Conservation (phyloP, 2,888 invertebrate species). For the Unio delphinus region DNA sequence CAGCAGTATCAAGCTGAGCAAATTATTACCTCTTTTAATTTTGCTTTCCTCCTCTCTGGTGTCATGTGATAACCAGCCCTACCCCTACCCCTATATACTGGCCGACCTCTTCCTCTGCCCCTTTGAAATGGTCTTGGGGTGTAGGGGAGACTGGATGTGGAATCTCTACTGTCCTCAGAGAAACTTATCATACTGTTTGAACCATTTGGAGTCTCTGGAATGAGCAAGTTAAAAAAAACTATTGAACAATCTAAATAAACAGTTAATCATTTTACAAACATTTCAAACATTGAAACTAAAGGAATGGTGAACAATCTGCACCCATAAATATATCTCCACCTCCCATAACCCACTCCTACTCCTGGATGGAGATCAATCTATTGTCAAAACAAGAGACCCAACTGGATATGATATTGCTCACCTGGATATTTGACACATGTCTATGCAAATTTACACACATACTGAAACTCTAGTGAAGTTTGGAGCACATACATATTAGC, state of each 20-base stretch:
- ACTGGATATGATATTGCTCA: too few relatives aligned
- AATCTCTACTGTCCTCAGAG: constrained; percentile 64
- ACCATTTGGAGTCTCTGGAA: constrained; percentile 32
- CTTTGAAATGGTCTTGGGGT: constrained; percentile 19
- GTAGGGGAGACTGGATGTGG: constrained; percentile 48
- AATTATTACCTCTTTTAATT: constrained; percentile 40
- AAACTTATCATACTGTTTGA: constrained; percentile 64
- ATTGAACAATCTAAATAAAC: not conserved
- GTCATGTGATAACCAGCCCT: constrained; percentile 17
- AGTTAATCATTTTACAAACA: not conserved
- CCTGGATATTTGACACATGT: too few relatives aligned
- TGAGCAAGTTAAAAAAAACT: not conserved
- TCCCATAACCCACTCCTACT: too few relatives aligned
- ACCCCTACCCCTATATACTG: constrained; percentile 20
- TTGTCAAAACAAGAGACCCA: too few relatives aligned
- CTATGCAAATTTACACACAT: too few relatives aligned
- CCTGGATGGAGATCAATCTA: too few relatives aligned
- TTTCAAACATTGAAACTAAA: too few relatives aligned
- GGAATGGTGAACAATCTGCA: too few relatives aligned
- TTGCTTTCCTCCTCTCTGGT: constrained; percentile 31
- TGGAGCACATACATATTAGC: too few relatives aligned
- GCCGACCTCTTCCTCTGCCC: constrained; percentile 19
- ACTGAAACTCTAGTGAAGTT: too few relatives aligned
- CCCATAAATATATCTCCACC: too few relatives aligned
- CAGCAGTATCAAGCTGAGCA: not conserved